These are phyloP conservation scores for Chorisops tibialis DNA, from an alignment of 2,888 invertebrate species.

Conservation along the genomic window DNA sequence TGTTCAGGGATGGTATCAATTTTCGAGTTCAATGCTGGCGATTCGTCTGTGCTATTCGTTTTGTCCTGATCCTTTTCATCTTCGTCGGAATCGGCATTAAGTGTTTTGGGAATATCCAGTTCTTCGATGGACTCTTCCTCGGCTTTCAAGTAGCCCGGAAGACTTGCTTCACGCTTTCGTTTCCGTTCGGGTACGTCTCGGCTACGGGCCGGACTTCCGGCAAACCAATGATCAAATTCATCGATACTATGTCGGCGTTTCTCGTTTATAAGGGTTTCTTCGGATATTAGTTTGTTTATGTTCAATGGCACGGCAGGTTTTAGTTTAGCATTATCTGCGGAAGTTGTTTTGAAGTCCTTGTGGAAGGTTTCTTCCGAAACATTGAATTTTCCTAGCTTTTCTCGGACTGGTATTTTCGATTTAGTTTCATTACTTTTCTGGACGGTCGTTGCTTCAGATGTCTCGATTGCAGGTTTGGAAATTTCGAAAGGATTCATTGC, in stretches of 20 bases:
- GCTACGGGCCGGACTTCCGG: slow-evolving; percentile 16
- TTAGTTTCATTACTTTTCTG: not conserved
- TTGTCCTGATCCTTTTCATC: not conserved
- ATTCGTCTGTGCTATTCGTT: not conserved
- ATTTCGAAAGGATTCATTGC: too few relatives aligned
- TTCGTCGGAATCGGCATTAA: not conserved
- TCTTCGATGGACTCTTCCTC: too few relatives aligned
- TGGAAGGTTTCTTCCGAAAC: not conserved
- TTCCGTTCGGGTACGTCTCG: slow-evolving; percentile 19
- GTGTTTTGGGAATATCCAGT: too few relatives aligned
- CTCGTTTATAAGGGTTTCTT: slow-evolving; percentile 5
- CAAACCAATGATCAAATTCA: slow-evolving; percentile 36
- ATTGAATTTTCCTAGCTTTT: not conserved
- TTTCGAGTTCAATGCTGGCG: not conserved
- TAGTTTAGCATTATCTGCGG: not conserved
- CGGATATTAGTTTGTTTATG: not conserved
- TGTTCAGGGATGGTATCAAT: not conserved
- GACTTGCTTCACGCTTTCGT: slow-evolving; percentile 27
- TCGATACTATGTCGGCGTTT: slow-evolving; percentile 35
- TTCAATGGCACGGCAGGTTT: not conserved
- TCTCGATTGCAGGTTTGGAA: too few relatives aligned
- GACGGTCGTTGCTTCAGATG: not conserved
- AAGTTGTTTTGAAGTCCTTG: not conserved
- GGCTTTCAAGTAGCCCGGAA: slow-evolving; percentile 24
- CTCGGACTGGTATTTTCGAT: not conserved